phyloP scores from a whole-genome alignment of 2,888 invertebrate genomes.

The Meteorus colon region DNA sequence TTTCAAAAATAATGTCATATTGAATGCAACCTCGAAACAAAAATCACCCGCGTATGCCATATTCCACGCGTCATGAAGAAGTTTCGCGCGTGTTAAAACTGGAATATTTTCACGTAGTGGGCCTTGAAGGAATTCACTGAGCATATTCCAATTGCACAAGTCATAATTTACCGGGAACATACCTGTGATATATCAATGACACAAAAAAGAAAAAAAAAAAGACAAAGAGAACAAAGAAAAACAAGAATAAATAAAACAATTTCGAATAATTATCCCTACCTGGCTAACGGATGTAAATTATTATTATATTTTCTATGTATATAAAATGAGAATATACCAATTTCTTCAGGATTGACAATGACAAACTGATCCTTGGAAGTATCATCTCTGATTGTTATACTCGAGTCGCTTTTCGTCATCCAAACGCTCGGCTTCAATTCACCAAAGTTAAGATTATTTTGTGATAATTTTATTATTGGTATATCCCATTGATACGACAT shows the following conservation, averaged over 20 bases:
- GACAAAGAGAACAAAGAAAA: background rate
- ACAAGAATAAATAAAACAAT: constrained; percentile 19
- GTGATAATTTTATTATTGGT: constrained; percentile 79
- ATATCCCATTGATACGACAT: constrained; percentile 81
- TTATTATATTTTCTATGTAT: constrained; percentile 1
- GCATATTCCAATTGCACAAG: constrained; percentile 82
- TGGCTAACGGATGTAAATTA: background rate
- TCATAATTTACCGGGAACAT: constrained; percentile 91
- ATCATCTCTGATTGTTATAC: constrained; percentile 75
- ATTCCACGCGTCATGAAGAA: constrained; percentile 86
- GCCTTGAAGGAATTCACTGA: constrained; percentile 78
- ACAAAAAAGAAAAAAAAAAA: background rate
- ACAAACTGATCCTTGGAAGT: constrained; percentile 80
- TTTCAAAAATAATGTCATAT: constrained; percentile 85
- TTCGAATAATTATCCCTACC: background rate
- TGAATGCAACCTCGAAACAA: constrained; percentile 83
- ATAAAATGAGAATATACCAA: constrained; percentile 76
- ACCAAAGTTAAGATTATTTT: constrained; percentile 77
- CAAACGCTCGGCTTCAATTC: constrained; percentile 78
- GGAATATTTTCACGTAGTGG: constrained; percentile 76
- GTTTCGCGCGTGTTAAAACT: constrained; percentile 82
- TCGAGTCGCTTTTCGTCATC: constrained; percentile 76
- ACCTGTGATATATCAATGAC: constrained; percentile 72
- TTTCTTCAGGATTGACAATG: constrained; percentile 89
- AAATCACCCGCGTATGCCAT: constrained; percentile 85